Base-by-base conservation (phyloP, 1,140 invertebrate species). In the Amphibalanus amphitrite region DNA sequence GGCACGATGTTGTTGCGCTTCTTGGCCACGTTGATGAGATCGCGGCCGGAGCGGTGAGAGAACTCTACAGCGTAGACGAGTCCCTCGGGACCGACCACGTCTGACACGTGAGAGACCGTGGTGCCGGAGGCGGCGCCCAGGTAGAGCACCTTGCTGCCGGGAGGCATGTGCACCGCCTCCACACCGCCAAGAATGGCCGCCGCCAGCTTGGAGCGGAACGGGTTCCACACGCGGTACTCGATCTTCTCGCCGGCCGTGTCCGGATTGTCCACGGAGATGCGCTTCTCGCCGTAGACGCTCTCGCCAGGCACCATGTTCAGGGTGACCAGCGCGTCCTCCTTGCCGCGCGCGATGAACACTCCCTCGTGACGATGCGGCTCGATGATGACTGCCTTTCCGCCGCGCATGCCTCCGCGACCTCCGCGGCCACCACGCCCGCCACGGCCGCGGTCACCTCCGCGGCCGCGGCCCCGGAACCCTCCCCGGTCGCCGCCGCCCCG, bases 191-290 rank as follows among this genome's bases (percentile, higher is more conserved):
- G 84, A 74, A 99, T 95, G 25, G 95, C 95, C 64, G 97, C 97
- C 13, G 95, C 97, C 75, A 99, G 83, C 82, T 99, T 99, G 0
- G 96, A 99, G 78, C 97, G 84, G 84, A 99, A 99, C 13, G 97
- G 97, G 87, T 99, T 99, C 97, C 97, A 99, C 26, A 97, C 93
- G 84, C 97, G 89, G 84, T 99, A 99, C 84, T 99, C 97, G 78
- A 91, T 86, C 84, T 98, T 98, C 67, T 89, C 86, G 70, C 89
- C 90, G 76, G 84, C 85, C 70, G 89, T 87, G 73, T 75, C 75
- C 65, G 28, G 26, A 26, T 67, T 28, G 65, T 67, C 65, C 28
- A 97, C 91, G 71, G 89, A 89, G 77, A 99, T 97, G 75, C 93
- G 88, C 80, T 99, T 99, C 80, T 99, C 97, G 74, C 96, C 95